A percentile compares a stretch with the other conserved stretches of the same genome.
These are phyloP conservation scores for Phytoseiulus persimilis DNA, from an alignment of 2,888 invertebrate genomes.

Conservation along the genomic window DNA sequence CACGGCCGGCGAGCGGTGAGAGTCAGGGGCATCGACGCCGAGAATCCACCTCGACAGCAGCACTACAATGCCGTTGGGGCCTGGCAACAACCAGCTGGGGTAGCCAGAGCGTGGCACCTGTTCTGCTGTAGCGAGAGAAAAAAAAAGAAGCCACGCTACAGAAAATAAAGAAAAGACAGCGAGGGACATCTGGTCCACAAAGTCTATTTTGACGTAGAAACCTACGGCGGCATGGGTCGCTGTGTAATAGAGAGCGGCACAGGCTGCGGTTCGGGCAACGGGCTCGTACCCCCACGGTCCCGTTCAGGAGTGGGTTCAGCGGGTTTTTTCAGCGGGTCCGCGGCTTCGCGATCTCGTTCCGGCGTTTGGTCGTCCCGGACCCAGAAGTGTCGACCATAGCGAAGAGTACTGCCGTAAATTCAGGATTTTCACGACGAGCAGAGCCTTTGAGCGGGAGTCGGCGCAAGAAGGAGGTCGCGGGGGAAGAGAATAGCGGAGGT, in stretches of 20 bases:
- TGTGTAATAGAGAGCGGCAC: background rate
- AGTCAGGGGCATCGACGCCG: background rate
- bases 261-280: background rate
- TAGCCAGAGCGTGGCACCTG: constrained; percentile 5
- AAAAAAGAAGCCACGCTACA: background rate
- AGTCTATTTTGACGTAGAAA: background rate
- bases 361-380: too few species aligned
- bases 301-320: background rate
- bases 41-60: background rate
- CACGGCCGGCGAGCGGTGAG: background rate
- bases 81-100: constrained; percentile 5
- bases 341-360: background rate
- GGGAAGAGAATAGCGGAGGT: background rate
- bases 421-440: too few species aligned
- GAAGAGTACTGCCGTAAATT: too few species aligned
- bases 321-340: background rate
- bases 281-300: background rate
- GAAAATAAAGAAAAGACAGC: constrained; percentile 5
- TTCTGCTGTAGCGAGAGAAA: background rate
- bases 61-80: constrained; percentile 5
- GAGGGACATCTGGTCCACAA: background rate
- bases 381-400: too few species aligned
- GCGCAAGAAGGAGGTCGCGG: background rate
- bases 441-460: background rate
- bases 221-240: background rate